These are phyloP conservation scores for Lasiommata megera DNA, from an alignment of 2,888 invertebrate genomes.

Conservation along the genomic window DNA sequence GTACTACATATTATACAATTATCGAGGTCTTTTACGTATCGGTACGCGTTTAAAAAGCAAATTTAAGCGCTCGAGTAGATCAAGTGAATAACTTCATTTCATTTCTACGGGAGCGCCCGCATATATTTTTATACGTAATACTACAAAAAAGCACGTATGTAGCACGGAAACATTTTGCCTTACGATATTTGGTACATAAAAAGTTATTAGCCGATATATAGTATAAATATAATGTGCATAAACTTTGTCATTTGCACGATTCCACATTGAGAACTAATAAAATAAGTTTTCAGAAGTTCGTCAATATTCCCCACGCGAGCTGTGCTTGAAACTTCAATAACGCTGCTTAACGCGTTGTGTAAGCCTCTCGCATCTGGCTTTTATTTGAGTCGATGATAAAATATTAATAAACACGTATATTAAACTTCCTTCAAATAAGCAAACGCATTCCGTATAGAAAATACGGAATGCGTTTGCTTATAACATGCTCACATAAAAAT, in stretches of 20 bases:
- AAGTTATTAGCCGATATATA: not conserved
- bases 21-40: no score
- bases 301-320: constrained; percentile 1
- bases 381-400: not conserved
- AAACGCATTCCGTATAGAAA: not conserved
- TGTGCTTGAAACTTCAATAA: constrained; percentile 8
- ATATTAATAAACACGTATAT: not conserved
- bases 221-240: no score
- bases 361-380: not conserved
- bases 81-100: no score
- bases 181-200: not conserved
- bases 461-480: no score
- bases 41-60: no score
- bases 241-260: not conserved
- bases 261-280: constrained; percentile 6
- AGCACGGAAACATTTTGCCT: not conserved
- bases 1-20: no score
- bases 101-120: no score
- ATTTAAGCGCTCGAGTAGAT: no score
- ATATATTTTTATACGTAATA: no score
- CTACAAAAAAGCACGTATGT: no score
- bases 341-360: not conserved
- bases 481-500: no score
- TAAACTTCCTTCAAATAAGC: not conserved
- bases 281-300: constrained; percentile 4